These are phyloP conservation scores for Odontamblyopus lacepedii DNA, from an alignment of 2,797 vertebrate species.

Conservation along the genomic window DNA sequence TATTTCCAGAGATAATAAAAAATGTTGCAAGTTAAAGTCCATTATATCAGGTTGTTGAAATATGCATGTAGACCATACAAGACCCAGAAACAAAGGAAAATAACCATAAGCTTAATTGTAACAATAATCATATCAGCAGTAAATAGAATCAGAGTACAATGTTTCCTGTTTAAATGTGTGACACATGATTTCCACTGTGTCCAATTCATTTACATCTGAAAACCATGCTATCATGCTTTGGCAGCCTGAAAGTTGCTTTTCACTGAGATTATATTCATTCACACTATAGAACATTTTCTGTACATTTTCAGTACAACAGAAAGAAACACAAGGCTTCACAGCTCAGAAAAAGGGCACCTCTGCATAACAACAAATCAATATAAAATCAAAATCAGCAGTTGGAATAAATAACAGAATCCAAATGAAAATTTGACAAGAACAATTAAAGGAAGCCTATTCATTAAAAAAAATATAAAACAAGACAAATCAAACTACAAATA, in stretches of 20 bases:
- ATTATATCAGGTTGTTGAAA: slow-evolving; percentile 81
- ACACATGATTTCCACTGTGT: slow-evolving; percentile 81
- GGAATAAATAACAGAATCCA: slow-evolving; percentile 70
- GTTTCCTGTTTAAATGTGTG: slow-evolving; percentile 79
- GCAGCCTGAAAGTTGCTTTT: slow-evolving; percentile 87
- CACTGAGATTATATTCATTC: slow-evolving; percentile 88
- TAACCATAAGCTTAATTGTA: slow-evolving; percentile 80
- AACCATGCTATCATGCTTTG: slow-evolving; percentile 90
- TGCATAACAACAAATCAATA: slow-evolving; percentile 78
- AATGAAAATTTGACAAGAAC: slow-evolving; percentile 64
- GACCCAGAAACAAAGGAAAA: slow-evolving; percentile 81
- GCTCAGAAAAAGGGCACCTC: slow-evolving; percentile 58
- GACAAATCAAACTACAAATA: slow-evolving; percentile 82
- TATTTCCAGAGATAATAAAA: slow-evolving; percentile 82
- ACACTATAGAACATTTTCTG: slow-evolving; percentile 85
- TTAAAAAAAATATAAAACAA: slow-evolving; percentile 78
- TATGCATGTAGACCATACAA: slow-evolving; percentile 84
- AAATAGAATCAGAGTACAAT: slow-evolving; percentile 84
- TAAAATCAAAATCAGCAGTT: slow-evolving; percentile 75
- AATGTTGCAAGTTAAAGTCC: slow-evolving; percentile 83
- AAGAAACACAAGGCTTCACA: slow-evolving; percentile 41
- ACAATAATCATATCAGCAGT: slow-evolving; percentile 83
- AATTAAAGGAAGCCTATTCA: slow-evolving; percentile 78
- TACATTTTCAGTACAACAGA: slow-evolving; percentile 81
- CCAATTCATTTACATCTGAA: slow-evolving; percentile 83